A percentile compares a stretch with the other conserved stretches of the same genome.
Evolutionary conservation across 2,797 vertebrate genomes (phyloP).

Genomic region (Argentina silus): DNA sequence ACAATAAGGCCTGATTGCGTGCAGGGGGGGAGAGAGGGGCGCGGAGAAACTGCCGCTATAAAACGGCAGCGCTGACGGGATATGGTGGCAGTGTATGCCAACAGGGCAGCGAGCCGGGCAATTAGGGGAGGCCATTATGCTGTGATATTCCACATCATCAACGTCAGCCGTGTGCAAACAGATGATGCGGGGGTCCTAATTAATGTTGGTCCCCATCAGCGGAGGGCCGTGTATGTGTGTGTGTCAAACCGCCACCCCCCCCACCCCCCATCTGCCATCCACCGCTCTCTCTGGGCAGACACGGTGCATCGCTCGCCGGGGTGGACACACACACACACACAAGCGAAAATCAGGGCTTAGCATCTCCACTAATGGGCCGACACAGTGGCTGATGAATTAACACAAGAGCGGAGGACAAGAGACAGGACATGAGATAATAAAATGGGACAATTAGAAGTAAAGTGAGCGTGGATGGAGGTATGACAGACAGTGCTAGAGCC

Average conservation of each 20-base stretch:
- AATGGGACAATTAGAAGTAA: not conserved
- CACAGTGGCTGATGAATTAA: constrained; percentile 10
- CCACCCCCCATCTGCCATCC: not conserved
- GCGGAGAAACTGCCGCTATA: constrained; percentile 24
- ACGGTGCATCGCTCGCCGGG: not conserved
- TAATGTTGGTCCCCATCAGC: constrained; percentile 56
- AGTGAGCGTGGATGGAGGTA: not conserved
- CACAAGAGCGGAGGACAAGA: not conserved
- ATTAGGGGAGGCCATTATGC: constrained; percentile 70
- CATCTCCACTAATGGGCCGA: not conserved
- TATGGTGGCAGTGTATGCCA: constrained; percentile 49
- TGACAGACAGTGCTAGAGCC: not conserved
- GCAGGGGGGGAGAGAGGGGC: not conserved
- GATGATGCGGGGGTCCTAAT: constrained; percentile 63
- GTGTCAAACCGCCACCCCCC: not conserved
- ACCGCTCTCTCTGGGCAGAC: not conserved
- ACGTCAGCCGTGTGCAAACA: constrained; percentile 63
- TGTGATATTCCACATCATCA: constrained; percentile 66
- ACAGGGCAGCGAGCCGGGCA: constrained; percentile 58
- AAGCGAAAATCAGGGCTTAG: constrained; percentile 15
- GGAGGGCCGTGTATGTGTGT: constrained; percentile 7
- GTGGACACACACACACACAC: constrained; percentile 24
- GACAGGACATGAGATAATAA: not conserved
- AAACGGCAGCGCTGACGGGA: constrained; percentile 36
- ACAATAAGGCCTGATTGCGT: constrained; percentile 33